These are phyloP conservation scores for Halcyon chelicuti DNA, from an alignment of 2,797 vertebrate species.

Conservation along the genomic window DNA sequence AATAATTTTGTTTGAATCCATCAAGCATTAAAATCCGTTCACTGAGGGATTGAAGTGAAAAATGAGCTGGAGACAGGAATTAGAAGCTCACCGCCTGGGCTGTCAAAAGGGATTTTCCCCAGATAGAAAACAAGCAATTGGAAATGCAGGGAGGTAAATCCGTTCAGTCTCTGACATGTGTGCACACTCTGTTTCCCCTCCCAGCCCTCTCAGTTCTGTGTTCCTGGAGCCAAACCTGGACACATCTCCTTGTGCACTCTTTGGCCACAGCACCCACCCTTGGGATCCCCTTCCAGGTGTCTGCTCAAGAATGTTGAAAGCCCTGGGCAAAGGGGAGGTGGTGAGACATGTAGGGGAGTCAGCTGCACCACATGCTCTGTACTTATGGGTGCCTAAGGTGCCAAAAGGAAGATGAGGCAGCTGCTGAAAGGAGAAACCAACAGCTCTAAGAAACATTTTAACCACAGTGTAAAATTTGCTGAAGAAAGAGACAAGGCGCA, in stretches of 20 bases:
- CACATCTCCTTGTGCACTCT: not conserved
- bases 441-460: not conserved
- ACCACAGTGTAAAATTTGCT: not conserved
- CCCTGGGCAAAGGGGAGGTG: not conserved
- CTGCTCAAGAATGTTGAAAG: not conserved
- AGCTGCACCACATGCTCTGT: not conserved
- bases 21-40: constrained; percentile 78
- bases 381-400: not conserved
- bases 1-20: constrained; percentile 78
- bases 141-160: constrained; percentile 64
- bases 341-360: not conserved
- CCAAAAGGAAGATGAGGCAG: not conserved
- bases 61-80: constrained; percentile 74
- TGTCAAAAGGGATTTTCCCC: constrained; percentile 77
- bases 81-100: constrained; percentile 71
- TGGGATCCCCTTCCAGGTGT: not conserved
- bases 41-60: constrained; percentile 73
- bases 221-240: not conserved
- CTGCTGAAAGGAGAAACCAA: not conserved
- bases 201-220: not conserved
- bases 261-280: not conserved
- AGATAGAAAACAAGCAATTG: constrained; percentile 71
- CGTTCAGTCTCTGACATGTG: constrained; percentile 21
- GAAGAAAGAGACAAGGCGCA: not conserved
- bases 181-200: not conserved